phyloP scores from a whole-genome alignment of 2,888 invertebrate species.

The Drosophila formosana region DNA sequence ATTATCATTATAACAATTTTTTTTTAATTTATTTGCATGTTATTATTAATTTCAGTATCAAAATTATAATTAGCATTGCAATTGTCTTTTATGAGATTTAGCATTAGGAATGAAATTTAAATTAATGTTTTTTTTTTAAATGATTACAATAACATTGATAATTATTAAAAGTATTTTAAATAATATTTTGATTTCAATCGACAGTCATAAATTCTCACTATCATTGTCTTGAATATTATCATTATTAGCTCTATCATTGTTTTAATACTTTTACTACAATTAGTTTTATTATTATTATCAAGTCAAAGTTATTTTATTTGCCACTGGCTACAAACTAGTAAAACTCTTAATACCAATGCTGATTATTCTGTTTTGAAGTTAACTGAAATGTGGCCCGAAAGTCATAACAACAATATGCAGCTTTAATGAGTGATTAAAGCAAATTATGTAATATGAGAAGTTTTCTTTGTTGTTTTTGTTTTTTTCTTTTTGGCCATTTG shows the following conservation, averaged over 20 bases:
- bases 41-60: not conserved
- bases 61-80: not conserved
- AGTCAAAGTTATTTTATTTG: not conserved
- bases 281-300: not conserved
- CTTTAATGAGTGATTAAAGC: constrained; percentile 58
- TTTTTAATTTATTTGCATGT: not conserved
- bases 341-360: not conserved
- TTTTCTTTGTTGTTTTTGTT: constrained; percentile 10
- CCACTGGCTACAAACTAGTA: not conserved
- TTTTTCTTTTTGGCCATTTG: constrained; percentile 19
- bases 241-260: not conserved
- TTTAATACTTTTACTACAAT: not conserved
- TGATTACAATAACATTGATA: not conserved
- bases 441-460: constrained; percentile 50
- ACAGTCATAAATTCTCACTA: not conserved
- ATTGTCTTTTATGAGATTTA: not conserved
- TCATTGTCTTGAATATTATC: not conserved
- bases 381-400: not conserved
- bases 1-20: too few species aligned
- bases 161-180: not conserved
- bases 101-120: not conserved
- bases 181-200: too few species aligned
- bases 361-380: not conserved
- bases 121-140: too few species aligned
- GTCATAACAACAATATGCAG: constrained; percentile 36